Evolutionary conservation across 2,888 invertebrate genomes (phyloP).

Genomic region (Euzetes globulus): DNA sequence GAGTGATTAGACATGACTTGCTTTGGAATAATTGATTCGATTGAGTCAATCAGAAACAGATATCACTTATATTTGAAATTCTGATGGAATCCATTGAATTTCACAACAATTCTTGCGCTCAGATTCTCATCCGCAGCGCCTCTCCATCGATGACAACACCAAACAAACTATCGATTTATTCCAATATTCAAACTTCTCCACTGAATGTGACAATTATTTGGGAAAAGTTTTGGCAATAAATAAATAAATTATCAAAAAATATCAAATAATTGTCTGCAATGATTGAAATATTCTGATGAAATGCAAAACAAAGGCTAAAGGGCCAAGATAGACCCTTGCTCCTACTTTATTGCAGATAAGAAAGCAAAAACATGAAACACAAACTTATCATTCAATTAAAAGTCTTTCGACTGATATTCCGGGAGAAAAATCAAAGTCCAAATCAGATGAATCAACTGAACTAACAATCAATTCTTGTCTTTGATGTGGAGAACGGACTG

Average conservation of each 20-base stretch:
- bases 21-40: too few species aligned
- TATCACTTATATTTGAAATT: too few species aligned
- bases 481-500: neutral
- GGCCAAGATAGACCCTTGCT: neutral
- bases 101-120: too few species aligned
- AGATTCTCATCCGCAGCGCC: too few species aligned
- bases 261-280: neutral
- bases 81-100: too few species aligned
- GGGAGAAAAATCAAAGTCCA: too few species aligned
- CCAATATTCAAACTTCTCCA: neutral
- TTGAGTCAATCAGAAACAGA: too few species aligned
- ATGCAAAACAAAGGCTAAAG: neutral
- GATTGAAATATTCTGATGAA: neutral
- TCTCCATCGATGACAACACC: too few species aligned
- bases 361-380: neutral
- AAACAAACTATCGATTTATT: too few species aligned
- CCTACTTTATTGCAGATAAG: neutral
- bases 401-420: too few species aligned
- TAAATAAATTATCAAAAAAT: neutral
- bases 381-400: neutral
- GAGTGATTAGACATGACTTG: too few species aligned
- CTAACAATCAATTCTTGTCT: neutral
- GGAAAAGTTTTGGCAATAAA: neutral
- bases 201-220: neutral
- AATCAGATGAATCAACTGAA: neutral